Evolutionary conservation across 2,888 invertebrate species (phyloP), one percentile per base, ranked within the genome.

Genomic region (Orthosia cruda): DNA sequence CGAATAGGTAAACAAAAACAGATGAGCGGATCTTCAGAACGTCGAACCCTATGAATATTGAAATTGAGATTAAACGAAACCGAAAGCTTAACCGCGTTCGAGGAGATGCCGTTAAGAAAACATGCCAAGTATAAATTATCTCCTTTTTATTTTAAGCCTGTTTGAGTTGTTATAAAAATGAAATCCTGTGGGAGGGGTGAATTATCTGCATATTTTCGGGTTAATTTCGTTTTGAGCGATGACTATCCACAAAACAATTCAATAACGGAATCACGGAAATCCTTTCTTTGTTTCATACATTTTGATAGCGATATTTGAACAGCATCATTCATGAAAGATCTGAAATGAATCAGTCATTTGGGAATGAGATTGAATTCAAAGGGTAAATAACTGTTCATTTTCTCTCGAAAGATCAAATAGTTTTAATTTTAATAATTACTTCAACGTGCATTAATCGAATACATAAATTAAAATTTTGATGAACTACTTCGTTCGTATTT

Each of bases 201-300:
- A 61, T 12, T 15, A 26, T 54, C 57, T 40, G 26, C 45, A 26
- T 40, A 49, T 62, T 65, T 71, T 47, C 52, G 47, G 57, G 20
- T 23, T 47, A 45, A 77, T 58, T 65, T 26, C 55, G 23, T n/a
- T 67, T 64, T 75, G 65, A 62, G 58, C 5, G 57, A 26, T 16
- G 45, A 58, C 54, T 54, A 64, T 67, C 77, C n/a, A 52, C 54
- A 50, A 75, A 40, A 9, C 40, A 9, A 83, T 75, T 80, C 63
- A 80, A 71, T 75, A 59, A 63, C 23, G 49, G 49, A 62, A 69
- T 83, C 59, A 71, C 71, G 68, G 66, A 84, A 59, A 80, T 75
- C 68, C 68, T 58, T 32, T 63, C 69, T 75, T 84, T 80, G 75
- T 83, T 75, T 71, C 58, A 79, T 74, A 74, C 54, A 83, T 79